A percentile compares a stretch with the other conserved stretches of the same genome.
Conservation (phyloP, 35 echinoderm and acorn worm genomes). For the Apostichopus parvimensis region DNA sequence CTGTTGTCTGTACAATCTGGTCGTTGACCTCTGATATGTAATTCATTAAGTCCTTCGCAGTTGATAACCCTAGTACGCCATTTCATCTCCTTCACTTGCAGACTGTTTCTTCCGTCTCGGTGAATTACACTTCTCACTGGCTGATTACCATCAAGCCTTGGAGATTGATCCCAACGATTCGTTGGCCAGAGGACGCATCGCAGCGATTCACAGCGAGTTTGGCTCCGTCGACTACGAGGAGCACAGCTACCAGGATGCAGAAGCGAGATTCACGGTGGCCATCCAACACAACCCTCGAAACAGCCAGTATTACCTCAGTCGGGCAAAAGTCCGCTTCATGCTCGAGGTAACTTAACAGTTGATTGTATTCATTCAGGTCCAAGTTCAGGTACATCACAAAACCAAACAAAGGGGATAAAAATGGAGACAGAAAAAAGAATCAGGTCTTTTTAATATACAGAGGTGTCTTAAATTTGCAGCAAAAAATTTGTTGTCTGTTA, state of each 20-base stretch:
- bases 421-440: too few species aligned
- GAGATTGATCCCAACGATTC: slow-evolving; percentile 77
- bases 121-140: slow-evolving; percentile 86
- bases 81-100: background rate
- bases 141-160: slow-evolving; percentile 94
- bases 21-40: too few species aligned
- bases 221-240: slow-evolving; percentile 93
- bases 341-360: slow-evolving; percentile 76
- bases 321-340: slow-evolving; percentile 91
- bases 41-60: too few species aligned
- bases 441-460: too few species aligned
- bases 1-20: background rate
- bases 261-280: slow-evolving; percentile 88
- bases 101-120: slow-evolving; percentile 92
- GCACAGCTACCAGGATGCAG: slow-evolving; percentile 92
- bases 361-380: background rate
- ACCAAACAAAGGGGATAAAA: too few species aligned
- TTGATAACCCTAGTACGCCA: too few species aligned
- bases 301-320: slow-evolving; percentile 73
- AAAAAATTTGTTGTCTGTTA: too few species aligned
- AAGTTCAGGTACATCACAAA: too few species aligned
- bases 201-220: slow-evolving; percentile 90
- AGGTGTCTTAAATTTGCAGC: too few species aligned
- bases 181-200: slow-evolving; percentile 68
- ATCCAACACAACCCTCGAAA: slow-evolving; percentile 90